Evolutionary conservation across 2,113 vertebrate genomes (phyloP).

Genomic region (Typhlomys cinereus): DNA sequence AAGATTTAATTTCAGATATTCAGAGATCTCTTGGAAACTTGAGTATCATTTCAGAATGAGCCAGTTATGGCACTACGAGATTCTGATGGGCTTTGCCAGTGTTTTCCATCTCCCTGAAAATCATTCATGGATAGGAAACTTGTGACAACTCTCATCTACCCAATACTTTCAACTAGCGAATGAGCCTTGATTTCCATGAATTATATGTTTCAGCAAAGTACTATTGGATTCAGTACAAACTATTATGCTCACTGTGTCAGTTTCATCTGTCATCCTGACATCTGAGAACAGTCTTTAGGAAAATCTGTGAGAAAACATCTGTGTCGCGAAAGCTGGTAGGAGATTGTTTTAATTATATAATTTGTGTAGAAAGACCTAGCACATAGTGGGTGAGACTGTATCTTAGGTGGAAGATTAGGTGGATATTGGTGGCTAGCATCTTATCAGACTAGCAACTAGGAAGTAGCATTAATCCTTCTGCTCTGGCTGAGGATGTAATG

Average conservation of each 20-base stretch:
- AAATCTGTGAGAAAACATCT: too few relatives aligned
- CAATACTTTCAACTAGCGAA: fast-evolving
- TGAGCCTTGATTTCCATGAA: not conserved
- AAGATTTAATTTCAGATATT: not conserved
- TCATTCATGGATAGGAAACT: not conserved
- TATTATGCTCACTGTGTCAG: not conserved
- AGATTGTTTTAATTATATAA: too few relatives aligned
- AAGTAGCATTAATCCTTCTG: too few relatives aligned
- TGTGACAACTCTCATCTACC: not conserved
- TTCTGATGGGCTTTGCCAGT: not conserved
- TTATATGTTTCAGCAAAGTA: not conserved
- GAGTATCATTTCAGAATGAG: not conserved
- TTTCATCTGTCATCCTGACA: too few relatives aligned
- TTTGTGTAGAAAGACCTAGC: too few relatives aligned
- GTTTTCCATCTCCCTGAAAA: not conserved
- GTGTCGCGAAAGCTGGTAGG: too few relatives aligned
- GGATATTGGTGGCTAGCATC: too few relatives aligned
- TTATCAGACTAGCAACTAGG: too few relatives aligned
- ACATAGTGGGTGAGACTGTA: too few relatives aligned
- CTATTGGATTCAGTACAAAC: not conserved
- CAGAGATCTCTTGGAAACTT: not conserved
- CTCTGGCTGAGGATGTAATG: too few relatives aligned
- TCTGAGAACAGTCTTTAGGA: too few relatives aligned
- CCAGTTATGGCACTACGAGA: not conserved
- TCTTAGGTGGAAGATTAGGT: too few relatives aligned